These are phyloP conservation scores for Conomelus anceps DNA, from an alignment of 2,888 invertebrate genomes.

Conservation along the genomic window DNA sequence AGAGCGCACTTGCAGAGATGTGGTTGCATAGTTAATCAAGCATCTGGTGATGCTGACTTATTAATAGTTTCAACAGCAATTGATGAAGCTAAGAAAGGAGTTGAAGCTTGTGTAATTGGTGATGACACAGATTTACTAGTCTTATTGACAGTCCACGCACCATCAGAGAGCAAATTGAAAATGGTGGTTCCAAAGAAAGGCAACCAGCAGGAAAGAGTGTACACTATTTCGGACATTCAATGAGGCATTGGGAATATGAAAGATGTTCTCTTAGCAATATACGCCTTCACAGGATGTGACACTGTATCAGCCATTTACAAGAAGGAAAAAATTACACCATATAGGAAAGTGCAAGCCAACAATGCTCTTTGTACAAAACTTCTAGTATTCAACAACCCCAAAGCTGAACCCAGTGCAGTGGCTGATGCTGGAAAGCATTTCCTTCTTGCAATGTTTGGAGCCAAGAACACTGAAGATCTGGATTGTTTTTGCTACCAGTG, in stretches of 20 bases:
- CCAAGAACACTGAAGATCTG: no score
- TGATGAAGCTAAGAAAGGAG: not conserved
- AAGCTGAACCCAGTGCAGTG: conserved; percentile 1
- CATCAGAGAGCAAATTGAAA: not conserved
- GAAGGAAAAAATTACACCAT: not conserved
- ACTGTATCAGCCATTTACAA: not conserved
- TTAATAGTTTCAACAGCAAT: not conserved
- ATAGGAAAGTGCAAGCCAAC: not conserved
- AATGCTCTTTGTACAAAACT: not conserved
- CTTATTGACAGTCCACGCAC: not conserved
- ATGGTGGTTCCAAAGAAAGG: not conserved
- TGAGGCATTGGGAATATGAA: not conserved
- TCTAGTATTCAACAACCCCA: not conserved
- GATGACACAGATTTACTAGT: not conserved
- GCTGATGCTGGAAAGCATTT: conserved; percentile 3
- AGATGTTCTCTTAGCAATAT: not conserved
- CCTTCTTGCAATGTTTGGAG: conserved; percentile 7
- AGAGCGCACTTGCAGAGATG: not conserved
- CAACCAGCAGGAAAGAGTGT: not conserved
- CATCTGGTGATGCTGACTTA: not conserved
- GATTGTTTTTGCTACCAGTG: no score
- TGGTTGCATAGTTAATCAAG: not conserved
- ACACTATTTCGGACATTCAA: not conserved
- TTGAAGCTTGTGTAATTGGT: not conserved
- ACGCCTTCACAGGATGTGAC: not conserved